Evolutionary conservation across 2,888 invertebrate species (phyloP), one percentile per base, ranked within the genome.

Genomic region (Himalopsyche anomala): DNA sequence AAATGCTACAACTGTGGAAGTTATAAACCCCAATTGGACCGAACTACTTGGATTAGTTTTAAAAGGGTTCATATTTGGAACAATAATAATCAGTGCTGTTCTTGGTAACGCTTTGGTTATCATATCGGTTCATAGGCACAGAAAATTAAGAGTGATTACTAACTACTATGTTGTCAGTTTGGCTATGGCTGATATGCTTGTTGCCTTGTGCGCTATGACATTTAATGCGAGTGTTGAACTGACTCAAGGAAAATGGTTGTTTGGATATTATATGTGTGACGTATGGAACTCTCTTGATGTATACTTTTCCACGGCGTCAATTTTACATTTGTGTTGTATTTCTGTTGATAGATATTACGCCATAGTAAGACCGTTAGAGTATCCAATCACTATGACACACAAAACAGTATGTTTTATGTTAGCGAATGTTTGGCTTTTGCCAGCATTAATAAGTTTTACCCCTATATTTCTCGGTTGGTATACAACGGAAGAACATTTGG

Each of bases 401-500:
- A 94, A 94, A 89, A 96, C 96, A 5, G 96, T 96, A 3, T 95
- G 96, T 85, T 94, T 97, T 86, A 97, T 97, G 97, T 92, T 98
- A 62, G 95, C 96, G 84, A 96, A 96, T 82, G 98, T 98, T 1
- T 99, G 99, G 99, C 94, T 97, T 84, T 95, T 97, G 90, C 98
- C 99, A 0, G 97, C 97, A 0, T 94, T 98, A 88, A 97, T 99
- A 89, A 98, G 98, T 87, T 98, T 98, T 91, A 95, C 98, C 85
- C 99, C 99, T 74, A 98, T 99, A 87, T 98, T 98, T 91, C 96
- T 98, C 92, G 98, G 97, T 82, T 97, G 98, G 96, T 99, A 99
- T 91, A 98, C 98, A 9, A 98, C 98, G 0, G 94, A 94, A 40
- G 96, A 96, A 86, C 96, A 97, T 90, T 93, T 96, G 79, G 94